Percentiles rank a stretch among this genome's conserved stretches.
phyloP scores from a whole-genome alignment of 2,113 vertebrate genomes.

The Macrotus californicus region DNA sequence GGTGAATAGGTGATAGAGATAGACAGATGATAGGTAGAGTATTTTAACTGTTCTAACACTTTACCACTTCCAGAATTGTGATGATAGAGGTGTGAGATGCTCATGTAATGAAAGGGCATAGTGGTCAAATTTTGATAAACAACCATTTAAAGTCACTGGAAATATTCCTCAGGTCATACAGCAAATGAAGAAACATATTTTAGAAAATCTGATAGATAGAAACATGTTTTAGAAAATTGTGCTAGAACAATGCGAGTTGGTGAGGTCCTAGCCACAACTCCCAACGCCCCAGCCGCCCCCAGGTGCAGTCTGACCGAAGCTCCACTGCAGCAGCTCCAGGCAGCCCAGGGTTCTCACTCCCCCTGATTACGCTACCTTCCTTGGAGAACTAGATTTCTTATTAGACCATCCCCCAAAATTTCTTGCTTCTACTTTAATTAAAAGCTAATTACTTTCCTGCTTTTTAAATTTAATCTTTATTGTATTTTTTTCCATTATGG shows the following conservation, averaged over 20 bases:
- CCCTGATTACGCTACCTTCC: not conserved
- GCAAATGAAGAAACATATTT: not conserved
- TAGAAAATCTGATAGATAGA: not conserved
- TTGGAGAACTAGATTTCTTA: not conserved
- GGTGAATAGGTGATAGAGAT: not conserved
- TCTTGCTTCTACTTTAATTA: not conserved
- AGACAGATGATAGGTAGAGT: not conserved
- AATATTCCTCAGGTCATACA: not conserved
- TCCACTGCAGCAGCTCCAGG: not conserved
- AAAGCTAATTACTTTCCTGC: not conserved
- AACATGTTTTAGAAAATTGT: no score
- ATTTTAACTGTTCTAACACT: not conserved
- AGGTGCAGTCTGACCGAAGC: not conserved
- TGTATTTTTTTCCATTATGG: no score
- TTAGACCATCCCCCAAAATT: not conserved
- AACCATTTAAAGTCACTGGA: not conserved
- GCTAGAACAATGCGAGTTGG: no score
- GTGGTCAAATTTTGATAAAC: not conserved
- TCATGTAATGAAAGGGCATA: not conserved
- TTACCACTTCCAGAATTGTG: not conserved
- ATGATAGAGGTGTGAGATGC: not conserved
- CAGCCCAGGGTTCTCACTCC: not conserved
- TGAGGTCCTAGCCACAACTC: not conserved
- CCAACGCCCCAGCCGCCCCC: fast-evolving
- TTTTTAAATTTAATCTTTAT: no score